Evolutionary conservation across 92 coral and sea anemone genomes (phyloP), one percentile per base, ranked within the genome.

Genomic region (Epizoanthus stellaris): DNA sequence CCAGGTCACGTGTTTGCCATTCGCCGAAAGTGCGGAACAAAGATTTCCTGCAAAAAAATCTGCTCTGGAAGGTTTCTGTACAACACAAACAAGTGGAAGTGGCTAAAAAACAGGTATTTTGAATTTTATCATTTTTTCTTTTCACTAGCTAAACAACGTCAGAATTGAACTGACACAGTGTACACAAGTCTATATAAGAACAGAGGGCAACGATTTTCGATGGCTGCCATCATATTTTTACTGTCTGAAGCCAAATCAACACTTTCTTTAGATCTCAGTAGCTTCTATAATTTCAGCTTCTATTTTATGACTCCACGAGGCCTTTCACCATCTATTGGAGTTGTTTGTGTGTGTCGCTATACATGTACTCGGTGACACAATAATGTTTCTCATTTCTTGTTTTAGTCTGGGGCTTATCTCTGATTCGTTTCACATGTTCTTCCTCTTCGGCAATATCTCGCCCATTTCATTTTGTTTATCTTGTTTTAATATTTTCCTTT

Each of bases 381-480:
- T 16, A 19, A 6, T 82, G 70, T 52, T 1, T 67, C 42, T 84
- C 3, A 54, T 5, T 17, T 76, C 83, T 74, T 83, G 54, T 79
- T 91, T 71, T 88, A 96, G 99, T 76, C 91, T 96, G 89, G 99
- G 99, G 12, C 88, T 96, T 56, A 96, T 96, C 7, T 94, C 99
- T 3, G 99, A 96, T 83, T 96, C 99, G 15, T 96, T 96, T 90
- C 99, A 96, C 77, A 96, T 96, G 99, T 96, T 96, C 90, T 96
- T 52, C 14, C 10, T 52, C 12, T 52, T 52, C 14, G 10, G 12
- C 10, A 52, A 7, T 10, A 52, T 52, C 56, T 12, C 10, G 12
- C 12, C 56, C 56, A 1, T 15, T 7, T 52, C 56, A 52, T 52
- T 52, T 52, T 12, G 9, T 52, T 52, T 12, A 52, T 52, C 56